Conservation (phyloP, 1,140 invertebrate species). For the Coenobita brevimanus region DNA sequence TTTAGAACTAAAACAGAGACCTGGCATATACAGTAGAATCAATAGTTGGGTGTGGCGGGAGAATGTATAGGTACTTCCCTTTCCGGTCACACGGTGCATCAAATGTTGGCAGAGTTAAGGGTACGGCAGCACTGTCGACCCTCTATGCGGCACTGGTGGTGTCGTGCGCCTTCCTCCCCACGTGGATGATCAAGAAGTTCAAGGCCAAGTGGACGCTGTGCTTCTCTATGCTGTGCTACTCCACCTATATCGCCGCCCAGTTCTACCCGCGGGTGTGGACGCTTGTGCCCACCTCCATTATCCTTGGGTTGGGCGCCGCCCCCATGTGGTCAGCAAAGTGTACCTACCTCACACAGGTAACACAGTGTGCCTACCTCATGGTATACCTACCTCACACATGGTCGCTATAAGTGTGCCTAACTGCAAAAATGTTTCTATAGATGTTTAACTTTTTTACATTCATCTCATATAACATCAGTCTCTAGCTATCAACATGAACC, state of each 20-base stretch:
- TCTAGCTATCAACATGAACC: too few species aligned
- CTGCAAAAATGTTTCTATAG: too few species aligned
- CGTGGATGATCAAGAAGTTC: constrained; percentile 88
- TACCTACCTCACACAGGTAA: constrained; percentile 91
- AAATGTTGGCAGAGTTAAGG: constrained; percentile 82
- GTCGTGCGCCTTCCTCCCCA: constrained; percentile 94
- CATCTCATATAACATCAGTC: too few species aligned
- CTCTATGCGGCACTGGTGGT: constrained; percentile 92
- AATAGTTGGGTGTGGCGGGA: neutral
- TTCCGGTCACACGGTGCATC: too few species aligned
- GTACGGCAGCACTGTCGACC: constrained; percentile 87
- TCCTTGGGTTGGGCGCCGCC: constrained; percentile 92
- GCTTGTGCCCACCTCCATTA: constrained; percentile 90
- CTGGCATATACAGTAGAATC: too few species aligned
- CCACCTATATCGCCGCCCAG: constrained; percentile 93
- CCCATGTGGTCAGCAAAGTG: constrained; percentile 98
- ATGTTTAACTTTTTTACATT: too few species aligned
- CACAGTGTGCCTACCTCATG: too few species aligned
- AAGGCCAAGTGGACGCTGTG: constrained; percentile 97
- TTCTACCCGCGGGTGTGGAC: constrained; percentile 93
- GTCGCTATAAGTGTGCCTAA: too few species aligned
- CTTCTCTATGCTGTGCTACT: constrained; percentile 92
- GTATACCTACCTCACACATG: too few species aligned
- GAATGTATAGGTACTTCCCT: neutral
- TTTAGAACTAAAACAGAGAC: too few species aligned